A percentile compares a stretch with the other conserved stretches of the same genome.
Conservation (phyloP, 2,888 invertebrate genomes). For the Girardia tigrina region DNA sequence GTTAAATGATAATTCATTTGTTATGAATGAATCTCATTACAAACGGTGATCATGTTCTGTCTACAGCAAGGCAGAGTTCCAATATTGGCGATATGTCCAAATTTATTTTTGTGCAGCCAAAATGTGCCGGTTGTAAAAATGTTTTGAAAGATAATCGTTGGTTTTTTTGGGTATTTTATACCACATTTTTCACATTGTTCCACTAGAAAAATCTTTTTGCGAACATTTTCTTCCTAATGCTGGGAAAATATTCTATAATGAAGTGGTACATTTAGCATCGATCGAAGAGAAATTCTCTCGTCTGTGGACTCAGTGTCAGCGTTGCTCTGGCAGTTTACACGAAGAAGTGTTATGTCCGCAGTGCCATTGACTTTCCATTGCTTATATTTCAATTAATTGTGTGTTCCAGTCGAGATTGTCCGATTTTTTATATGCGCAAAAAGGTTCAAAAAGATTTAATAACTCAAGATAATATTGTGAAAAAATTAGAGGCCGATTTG, state of each 20-base stretch:
- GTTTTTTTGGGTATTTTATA: too few species aligned
- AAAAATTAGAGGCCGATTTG: conserved; percentile 58
- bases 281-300: conserved; percentile 77
- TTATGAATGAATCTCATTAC: too few species aligned
- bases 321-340: conserved; percentile 90
- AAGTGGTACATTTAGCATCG: conserved; percentile 58
- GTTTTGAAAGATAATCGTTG: too few species aligned
- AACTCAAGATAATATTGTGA: conserved; percentile 67
- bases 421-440: conserved; percentile 97
- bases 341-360: conserved; percentile 91
- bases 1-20: too few species aligned
- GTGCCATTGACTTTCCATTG: conserved; percentile 49
- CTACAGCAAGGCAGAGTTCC: too few species aligned
- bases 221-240: conserved; percentile 59
- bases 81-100: too few species aligned
- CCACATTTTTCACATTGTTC: too few species aligned
- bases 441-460: conserved; percentile 89
- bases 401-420: conserved; percentile 74
- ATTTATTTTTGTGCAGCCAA: too few species aligned
- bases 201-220: conserved; percentile 46
- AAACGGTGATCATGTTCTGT: too few species aligned
- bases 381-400: not conserved
- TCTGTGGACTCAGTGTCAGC: conserved; percentile 94
- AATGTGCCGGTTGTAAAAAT: too few species aligned
- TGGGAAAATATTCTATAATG: conserved; percentile 66